Evolutionary conservation across 2,113 vertebrate species (phyloP).

Genomic region (Catharus bicknelli): DNA sequence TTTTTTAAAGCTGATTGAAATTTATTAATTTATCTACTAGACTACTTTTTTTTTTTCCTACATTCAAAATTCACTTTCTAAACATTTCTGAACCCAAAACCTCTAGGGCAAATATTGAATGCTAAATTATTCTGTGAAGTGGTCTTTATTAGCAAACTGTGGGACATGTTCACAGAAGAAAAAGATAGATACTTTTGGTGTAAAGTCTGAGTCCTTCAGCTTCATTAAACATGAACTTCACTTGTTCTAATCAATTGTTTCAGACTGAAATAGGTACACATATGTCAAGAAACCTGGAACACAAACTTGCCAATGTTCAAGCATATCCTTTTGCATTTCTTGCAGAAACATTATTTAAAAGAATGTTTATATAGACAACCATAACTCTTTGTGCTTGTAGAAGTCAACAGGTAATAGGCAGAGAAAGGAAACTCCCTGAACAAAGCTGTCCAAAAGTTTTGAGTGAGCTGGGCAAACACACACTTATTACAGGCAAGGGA

Average conservation of each 20-base stretch:
- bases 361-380: neutral
- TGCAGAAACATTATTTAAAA: neutral
- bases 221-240: neutral
- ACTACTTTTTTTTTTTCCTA: neutral
- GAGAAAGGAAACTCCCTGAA: neutral
- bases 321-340: neutral
- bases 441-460: neutral
- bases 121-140: neutral
- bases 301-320: neutral
- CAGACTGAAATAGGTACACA: neutral
- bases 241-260: neutral
- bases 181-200: neutral
- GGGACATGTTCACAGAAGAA: neutral
- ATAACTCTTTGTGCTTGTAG: neutral
- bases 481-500: neutral
- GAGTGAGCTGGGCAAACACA: neutral
- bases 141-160: neutral
- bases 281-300: neutral
- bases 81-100: neutral
- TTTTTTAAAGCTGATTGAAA: neutral
- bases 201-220: neutral
- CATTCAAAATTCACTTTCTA: neutral
- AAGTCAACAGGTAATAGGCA: neutral
- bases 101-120: neutral
- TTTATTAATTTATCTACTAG: neutral